Evolutionary conservation across 2,113 vertebrate species (phyloP).

Genomic region (Semnopithecus entellus): DNA sequence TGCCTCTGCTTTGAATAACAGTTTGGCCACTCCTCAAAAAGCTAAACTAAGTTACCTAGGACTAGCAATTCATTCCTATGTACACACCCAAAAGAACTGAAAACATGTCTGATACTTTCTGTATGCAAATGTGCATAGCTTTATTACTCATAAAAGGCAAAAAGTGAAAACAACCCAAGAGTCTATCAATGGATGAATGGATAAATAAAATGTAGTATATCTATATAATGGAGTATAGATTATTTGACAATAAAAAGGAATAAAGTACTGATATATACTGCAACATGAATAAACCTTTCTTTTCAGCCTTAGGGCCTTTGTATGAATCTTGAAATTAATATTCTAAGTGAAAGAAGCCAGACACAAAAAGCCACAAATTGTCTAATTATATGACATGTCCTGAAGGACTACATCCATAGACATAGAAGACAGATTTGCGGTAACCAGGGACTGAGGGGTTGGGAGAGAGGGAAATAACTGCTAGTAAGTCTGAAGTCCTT

Average conservation of each 20-base stretch:
- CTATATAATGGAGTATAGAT: background rate
- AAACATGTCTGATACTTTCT: background rate
- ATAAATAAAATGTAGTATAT: background rate
- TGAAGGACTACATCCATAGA: background rate
- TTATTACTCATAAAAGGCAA: background rate
- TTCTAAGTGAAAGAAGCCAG: background rate
- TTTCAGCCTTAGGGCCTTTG: too few relatives aligned
- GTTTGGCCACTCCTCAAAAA: background rate
- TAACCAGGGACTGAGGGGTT: background rate
- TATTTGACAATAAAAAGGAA: background rate
- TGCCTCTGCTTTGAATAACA: background rate
- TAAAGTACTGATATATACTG: background rate
- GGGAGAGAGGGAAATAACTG: background rate
- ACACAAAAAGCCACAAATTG: background rate
- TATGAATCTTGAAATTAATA: background rate
- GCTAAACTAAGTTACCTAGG: background rate
- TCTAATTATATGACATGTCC: background rate
- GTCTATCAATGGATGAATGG: background rate
- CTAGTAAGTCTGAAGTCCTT: too few relatives aligned
- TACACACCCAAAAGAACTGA: background rate
- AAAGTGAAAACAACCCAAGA: background rate
- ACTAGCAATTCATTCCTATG: background rate
- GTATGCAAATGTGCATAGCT: background rate
- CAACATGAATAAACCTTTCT: background rate
- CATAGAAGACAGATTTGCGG: background rate